Evolutionary conservation across 2,888 invertebrate genomes (phyloP), one percentile per base, ranked within the genome.

Genomic region (Koerneria pararmatus): DNA sequence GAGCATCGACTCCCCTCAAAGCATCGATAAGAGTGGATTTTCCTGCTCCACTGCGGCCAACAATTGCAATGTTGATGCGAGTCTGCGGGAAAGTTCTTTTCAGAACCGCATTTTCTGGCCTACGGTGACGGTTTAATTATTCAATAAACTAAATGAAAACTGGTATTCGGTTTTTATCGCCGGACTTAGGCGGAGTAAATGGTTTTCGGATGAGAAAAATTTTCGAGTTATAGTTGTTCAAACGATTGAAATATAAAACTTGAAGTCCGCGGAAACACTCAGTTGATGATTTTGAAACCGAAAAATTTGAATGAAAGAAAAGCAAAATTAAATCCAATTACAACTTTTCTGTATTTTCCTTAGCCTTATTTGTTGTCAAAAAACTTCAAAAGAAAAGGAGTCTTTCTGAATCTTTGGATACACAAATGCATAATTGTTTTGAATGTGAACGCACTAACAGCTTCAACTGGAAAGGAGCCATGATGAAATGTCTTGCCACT

Each of bases 11-110:
- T 29, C 1, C 31, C 54, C 74, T 65, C 2, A 74, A 62, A 24
- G 76, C 68, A 62, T 76, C 75, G 46, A 76, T 76, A 19, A 76
- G 35, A 0, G 71, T 68, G 0, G 75, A 75, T 53, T 76, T 76
- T 34, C 76, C 76, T 5, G 75, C 66, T 0, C 72, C 73, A 41
- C 68, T 65, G 8, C 76, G 61, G 8, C 76, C 76, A 59, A 72
- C 74, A 48, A 76, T 69, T 0, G 72, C 76, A 58, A 71, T 72
- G 51, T 76, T 75, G 29, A 63, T 69, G 0, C 75, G 66, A 49
- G 74, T 75, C 74, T 74, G 37, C 37, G 56, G 27, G 4, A 19
- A 60, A 27, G 22, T 31, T n/a, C n/a, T n/a, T n/a, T n/a, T n/a
- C n/a, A n/a, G n/a, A n/a, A n/a, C n/a, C n/a, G n/a, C n/a, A n/a